A percentile compares a stretch with the other conserved stretches of the same genome.
Conservation (phyloP, 2,113 vertebrate species). For the Cygnus atratus region DNA sequence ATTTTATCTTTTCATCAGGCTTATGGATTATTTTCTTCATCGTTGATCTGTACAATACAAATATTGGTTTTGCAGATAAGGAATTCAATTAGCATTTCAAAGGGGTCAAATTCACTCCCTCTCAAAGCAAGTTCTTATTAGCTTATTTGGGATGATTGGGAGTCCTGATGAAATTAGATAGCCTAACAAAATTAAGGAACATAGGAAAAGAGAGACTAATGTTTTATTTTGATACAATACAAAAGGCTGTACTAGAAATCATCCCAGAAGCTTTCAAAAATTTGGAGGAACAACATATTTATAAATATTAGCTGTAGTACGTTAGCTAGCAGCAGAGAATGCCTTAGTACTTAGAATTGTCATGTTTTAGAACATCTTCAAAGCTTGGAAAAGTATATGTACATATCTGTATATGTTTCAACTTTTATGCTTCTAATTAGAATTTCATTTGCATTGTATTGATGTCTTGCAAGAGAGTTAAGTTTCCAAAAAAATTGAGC, state of each 20-base stretch:
- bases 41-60: constrained; percentile 23
- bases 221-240: neutral
- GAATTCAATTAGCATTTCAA: constrained; percentile 65
- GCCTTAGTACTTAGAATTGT: neutral
- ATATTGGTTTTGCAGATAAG: constrained; percentile 56
- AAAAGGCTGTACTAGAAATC: neutral
- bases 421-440: neutral
- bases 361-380: neutral
- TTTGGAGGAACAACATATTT: neutral
- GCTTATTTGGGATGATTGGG: constrained; percentile 8
- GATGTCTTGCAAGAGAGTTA: neutral
- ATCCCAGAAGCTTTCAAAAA: neutral
- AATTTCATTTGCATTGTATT: neutral
- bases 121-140: neutral
- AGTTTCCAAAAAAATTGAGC: neutral
- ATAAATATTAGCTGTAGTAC: neutral
- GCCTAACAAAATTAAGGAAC: neutral
- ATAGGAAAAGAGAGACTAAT: neutral
- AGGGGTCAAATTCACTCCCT: constrained; percentile 21
- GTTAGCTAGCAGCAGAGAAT: rapidly evolving
- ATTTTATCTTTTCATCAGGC: constrained; percentile 49
- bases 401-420: neutral
- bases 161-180: neutral
- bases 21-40: constrained; percentile 22
- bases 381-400: neutral